Evolutionary conservation across 2,888 invertebrate species (phyloP), one percentile per base, ranked within the genome.

Genomic region (Cheilosia urbana): DNA sequence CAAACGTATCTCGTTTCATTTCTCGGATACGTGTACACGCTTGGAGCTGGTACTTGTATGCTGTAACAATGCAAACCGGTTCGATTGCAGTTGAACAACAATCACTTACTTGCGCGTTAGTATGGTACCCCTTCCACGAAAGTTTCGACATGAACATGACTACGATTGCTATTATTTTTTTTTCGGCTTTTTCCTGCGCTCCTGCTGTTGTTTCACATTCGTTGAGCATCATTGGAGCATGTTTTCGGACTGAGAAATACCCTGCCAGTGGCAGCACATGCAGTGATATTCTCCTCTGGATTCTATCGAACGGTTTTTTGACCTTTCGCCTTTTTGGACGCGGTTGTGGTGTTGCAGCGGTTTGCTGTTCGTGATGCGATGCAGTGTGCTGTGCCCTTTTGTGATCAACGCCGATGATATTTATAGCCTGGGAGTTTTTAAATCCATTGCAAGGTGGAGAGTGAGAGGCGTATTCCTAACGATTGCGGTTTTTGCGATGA

Each of bases 41-140:
- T 30, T 4, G 13, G 37, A 13, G 11, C 37, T 37, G 37, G 37
- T 37, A 37, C 37, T 37, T 37, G 13, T 76, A 57, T 82, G 81
- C 72, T 79, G 75, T 84, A 84, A 84, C 75, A 80, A 82, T 80
- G 60, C 75, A 71, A 84, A 84, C 80, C 80, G 75, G 84, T 84
- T 84, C 75, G 84, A 80, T 80, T 79, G 84, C 84, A 79, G 75
- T 76, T 84, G 71, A 84, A 84, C 84, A 84, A 84, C 84, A 84
- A 84, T 84, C 84, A 84, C 80, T 80, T 80, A 79, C 66, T 76
- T 65, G 84, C 69, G 68, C 53, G 60, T 17, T 51, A 45, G 45
- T 45, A 24, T 27, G 4, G 2, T 5, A 21, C 21, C 55, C 42
- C 4, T 6, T 13, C 37, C 71, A 62, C 37, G 30, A 69, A 57